Percentiles rank a stretch among this genome's conserved stretches.
Conservation (phyloP, 2,797 vertebrate genomes). For the Notolepis coatsorum region DNA sequence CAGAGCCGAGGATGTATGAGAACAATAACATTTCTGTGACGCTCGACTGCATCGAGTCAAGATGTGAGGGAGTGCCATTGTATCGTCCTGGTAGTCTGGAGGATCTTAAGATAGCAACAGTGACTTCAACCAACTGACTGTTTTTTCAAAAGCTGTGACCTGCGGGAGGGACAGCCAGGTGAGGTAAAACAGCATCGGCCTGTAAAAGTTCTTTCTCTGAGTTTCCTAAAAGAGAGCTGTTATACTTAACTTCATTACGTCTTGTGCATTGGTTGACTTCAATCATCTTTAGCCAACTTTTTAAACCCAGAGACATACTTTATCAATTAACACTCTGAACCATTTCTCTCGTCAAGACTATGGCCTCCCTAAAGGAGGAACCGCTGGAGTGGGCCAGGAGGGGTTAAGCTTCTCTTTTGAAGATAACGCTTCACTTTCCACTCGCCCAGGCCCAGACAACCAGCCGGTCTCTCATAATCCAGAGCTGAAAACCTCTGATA, state of each 20-base stretch:
- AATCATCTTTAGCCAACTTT: constrained; percentile 47
- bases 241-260: constrained; percentile 19
- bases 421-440: constrained; percentile 69
- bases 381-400: constrained; percentile 39
- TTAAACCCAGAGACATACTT: constrained; percentile 42
- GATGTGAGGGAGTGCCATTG: constrained; percentile 42
- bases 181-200: constrained; percentile 20
- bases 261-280: constrained; percentile 32
- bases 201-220: constrained; percentile 20
- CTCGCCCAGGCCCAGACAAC: constrained; percentile 54
- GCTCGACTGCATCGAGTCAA: constrained; percentile 45
- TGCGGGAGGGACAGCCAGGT: constrained; percentile 3
- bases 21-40: constrained; percentile 69
- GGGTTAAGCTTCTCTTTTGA: constrained; percentile 72
- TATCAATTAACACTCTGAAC: constrained; percentile 56
- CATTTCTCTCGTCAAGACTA: constrained; percentile 22
- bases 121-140: background rate
- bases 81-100: constrained; percentile 43
- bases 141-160: background rate
- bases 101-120: constrained; percentile 30
- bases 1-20: constrained; percentile 65
- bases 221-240: constrained; percentile 25
- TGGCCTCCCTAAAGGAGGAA: constrained; percentile 50
- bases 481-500: constrained; percentile 65
- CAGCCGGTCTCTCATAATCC: constrained; percentile 68